A percentile compares a stretch with the other conserved stretches of the same genome.
These are phyloP conservation scores for Sebastes vulpes DNA, from an alignment of 2,797 vertebrate genomes.

Conservation along the genomic window DNA sequence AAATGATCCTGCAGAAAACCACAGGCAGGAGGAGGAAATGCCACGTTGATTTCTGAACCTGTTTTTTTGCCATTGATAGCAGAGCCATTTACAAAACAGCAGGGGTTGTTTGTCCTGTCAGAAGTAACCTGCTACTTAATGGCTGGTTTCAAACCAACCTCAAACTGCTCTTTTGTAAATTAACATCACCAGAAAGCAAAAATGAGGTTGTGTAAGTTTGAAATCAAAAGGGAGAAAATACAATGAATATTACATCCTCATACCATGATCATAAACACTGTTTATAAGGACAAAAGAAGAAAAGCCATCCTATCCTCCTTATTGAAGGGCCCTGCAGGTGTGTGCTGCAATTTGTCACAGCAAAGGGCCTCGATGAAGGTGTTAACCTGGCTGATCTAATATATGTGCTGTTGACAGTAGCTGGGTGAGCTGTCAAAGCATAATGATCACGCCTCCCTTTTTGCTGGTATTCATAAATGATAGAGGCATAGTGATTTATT, in stretches of 20 bases:
- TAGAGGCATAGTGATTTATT: constrained; percentile 39
- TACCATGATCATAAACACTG: background rate
- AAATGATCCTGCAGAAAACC: constrained; percentile 5
- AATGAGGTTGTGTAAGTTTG: background rate
- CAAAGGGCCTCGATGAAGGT: constrained; percentile 24
- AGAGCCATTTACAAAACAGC: constrained; percentile 23
- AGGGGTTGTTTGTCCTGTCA: constrained; percentile 21
- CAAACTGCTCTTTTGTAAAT: background rate
- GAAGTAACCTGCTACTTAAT: constrained; percentile 24
- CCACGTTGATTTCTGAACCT: constrained; percentile 27
- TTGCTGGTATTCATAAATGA: constrained; percentile 55
- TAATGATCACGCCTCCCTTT: constrained; percentile 43
- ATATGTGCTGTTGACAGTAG: constrained; percentile 17
- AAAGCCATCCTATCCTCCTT: background rate
- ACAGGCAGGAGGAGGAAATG: constrained; percentile 17
- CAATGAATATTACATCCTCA: background rate
- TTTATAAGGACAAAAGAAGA: background rate
- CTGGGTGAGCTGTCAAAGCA: constrained; percentile 31
- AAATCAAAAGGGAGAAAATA: background rate
- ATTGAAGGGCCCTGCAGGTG: constrained; percentile 9
- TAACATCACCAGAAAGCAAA: background rate
- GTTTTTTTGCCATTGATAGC: constrained; percentile 1
- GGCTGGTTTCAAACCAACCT: constrained; percentile 15
- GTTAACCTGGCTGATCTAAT: constrained; percentile 42
- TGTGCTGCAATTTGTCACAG: background rate